Evolutionary conservation across 2,797 vertebrate genomes (phyloP).

Genomic region (Poliocrania exsul): DNA sequence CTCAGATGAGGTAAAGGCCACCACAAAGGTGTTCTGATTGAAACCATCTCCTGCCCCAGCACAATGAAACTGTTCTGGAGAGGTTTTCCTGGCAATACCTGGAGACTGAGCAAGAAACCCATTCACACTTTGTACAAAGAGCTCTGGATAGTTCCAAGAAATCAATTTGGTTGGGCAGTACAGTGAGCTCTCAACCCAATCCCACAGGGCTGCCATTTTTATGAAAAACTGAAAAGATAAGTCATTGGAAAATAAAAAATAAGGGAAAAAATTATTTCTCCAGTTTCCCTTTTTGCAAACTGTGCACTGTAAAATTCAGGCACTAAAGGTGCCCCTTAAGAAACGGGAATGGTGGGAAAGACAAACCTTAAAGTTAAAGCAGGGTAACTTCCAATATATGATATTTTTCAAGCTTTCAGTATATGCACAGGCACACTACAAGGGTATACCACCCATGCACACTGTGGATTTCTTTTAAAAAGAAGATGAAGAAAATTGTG

Average conservation of each 20-base stretch:
- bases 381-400: background rate
- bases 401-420: background rate
- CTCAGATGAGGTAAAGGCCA: background rate
- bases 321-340: background rate
- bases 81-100: background rate
- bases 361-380: background rate
- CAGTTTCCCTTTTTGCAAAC: background rate
- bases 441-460: background rate
- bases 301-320: background rate
- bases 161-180: background rate
- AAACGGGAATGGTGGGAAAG: background rate
- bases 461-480: background rate
- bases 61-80: background rate
- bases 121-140: background rate
- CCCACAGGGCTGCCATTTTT: background rate
- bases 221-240: background rate
- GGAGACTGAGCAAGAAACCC: background rate
- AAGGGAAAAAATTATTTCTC: background rate
- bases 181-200: background rate
- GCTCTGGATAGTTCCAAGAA: background rate
- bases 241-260: rapidly evolving
- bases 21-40: background rate
- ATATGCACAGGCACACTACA: background rate
- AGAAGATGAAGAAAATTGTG: background rate
- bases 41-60: background rate